Evolutionary conservation across 37 sponge, comb jelly and placozoan genomes (phyloP), one percentile per base, ranked within the genome.

Genomic region (Diacarnus erythraeanus): DNA sequence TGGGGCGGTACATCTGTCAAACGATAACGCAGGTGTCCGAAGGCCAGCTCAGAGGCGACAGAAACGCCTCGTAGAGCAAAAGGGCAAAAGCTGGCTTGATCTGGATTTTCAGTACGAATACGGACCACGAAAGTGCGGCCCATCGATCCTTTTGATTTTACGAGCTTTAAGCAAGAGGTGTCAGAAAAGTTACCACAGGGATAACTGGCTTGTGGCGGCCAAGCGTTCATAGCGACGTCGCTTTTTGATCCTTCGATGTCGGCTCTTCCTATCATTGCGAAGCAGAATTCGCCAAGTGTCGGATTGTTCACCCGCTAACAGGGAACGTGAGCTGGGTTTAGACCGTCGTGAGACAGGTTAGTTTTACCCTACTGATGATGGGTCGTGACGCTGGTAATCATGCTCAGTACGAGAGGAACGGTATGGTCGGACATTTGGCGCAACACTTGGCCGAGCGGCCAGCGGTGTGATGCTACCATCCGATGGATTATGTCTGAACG

Each of bases 1-100:
- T 92, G 92, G 92, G 92, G 92, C 88, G 87, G 92, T 88, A 92
- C 92, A 92, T 92, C 92, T 92, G 92, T 87, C 83, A 92, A 92
- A 92, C 41, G 92, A 87, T 92, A 91, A 86, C 92, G 92, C 92
- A 91, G 92, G 92, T 86, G 87, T 91, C 60, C 92, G 86, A 91
- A 91, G 92, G 92, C 82, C 80, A 86, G 92, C 92, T 91, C 92
- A 81, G 63, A 42, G 92, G 86, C 87, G 86, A 91, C 92, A 81
- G 92, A 91, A 91, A 91, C 86, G 84, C 86, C 92, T 51, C 63
- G 81, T 91, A 61, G 91, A 90, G 80, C 91, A 85, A 90, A 90
- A 90, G 86, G 91, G 90, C 79, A 89, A 89, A 89, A 85, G 91
- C 91, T 90, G 77, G 81, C 92, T 91, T 91, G 91, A 90, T 90